Percentiles rank a stretch among this genome's conserved stretches.
Conservation (phyloP, 2,797 vertebrate species). For the Poeciliopsis presidionis region DNA sequence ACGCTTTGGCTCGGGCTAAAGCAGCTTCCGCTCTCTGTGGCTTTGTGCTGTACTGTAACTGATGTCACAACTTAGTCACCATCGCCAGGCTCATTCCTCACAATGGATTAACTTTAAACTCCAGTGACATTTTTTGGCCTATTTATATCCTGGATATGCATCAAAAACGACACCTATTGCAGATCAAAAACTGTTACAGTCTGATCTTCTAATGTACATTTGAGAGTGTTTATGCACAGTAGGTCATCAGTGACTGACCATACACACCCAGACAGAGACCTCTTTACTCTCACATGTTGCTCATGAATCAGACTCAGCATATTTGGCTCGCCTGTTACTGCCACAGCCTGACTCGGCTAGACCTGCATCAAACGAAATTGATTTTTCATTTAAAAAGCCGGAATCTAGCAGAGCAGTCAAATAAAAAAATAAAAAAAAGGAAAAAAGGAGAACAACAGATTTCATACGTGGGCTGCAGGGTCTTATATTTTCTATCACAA, state of each 20-base stretch:
- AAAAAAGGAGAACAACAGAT: conserved; percentile 36
- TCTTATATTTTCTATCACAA: conserved; percentile 21
- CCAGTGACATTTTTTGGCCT: conserved; percentile 1
- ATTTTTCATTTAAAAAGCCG: conserved; percentile 32
- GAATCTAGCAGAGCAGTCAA: conserved; percentile 31
- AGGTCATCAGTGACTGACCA: conserved; percentile 38
- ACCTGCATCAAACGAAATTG: conserved; percentile 17
- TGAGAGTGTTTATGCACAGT: conserved; percentile 28
- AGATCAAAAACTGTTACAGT: conserved; percentile 36
- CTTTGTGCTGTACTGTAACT: conserved; percentile 51
- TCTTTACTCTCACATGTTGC: conserved; percentile 61
- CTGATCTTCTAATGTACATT: conserved; percentile 20
- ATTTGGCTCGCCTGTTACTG: conserved; percentile 32
- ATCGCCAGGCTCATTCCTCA: conserved; percentile 31
- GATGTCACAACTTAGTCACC: conserved; percentile 33
- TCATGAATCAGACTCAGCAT: conserved; percentile 50
- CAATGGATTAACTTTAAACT: conserved; percentile 1
- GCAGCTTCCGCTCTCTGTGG: conserved; percentile 59
- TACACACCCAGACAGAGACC: conserved; percentile 57
- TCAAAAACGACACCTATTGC: conserved; percentile 21
- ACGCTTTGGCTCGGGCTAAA: conserved; percentile 41
- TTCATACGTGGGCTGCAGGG: conserved; percentile 27
- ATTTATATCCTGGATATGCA: neutral
- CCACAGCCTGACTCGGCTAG: conserved; percentile 15
- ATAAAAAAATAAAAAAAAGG: neutral